Percentiles rank a stretch among this genome's conserved stretches.
Conservation (phyloP, 2,113 vertebrate genomes). For the Acinonyx jubatus region DNA sequence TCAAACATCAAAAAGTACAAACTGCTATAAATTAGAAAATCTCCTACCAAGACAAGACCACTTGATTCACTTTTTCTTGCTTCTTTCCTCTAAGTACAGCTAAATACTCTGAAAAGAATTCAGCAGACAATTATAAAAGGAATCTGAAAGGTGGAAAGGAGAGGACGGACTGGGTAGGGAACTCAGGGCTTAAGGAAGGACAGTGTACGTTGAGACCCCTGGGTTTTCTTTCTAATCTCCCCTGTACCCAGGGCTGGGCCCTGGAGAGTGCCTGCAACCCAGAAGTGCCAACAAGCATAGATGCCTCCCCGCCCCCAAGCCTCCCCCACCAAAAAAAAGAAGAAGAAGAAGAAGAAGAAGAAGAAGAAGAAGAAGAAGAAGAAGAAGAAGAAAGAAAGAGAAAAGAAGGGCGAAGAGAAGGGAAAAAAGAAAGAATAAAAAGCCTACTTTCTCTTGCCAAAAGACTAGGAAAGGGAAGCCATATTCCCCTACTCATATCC, state of each 20-base stretch:
- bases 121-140: not conserved
- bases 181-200: not conserved
- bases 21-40: slow-evolving; percentile 4
- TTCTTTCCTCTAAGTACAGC: not conserved
- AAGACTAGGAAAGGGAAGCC: not conserved
- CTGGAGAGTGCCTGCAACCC: not conserved
- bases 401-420: not conserved
- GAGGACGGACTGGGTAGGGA: not conserved
- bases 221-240: not conserved
- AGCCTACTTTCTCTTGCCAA: not conserved
- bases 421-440: not conserved
- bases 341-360: not conserved
- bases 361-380: not conserved
- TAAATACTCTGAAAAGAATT: not conserved
- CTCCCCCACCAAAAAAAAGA: no score
- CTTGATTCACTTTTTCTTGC: not conserved
- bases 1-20: slow-evolving; percentile 30
- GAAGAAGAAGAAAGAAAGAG: no score
- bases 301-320: not conserved
- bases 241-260: not conserved
- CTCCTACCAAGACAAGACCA: not conserved
- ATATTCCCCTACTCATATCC: not conserved
- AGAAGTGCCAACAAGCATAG: not conserved
- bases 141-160: not conserved
- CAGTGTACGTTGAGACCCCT: not conserved